phyloP scores from a whole-genome alignment of 1,140 invertebrate genomes.

The Leptinotarsa undecemlineata region DNA sequence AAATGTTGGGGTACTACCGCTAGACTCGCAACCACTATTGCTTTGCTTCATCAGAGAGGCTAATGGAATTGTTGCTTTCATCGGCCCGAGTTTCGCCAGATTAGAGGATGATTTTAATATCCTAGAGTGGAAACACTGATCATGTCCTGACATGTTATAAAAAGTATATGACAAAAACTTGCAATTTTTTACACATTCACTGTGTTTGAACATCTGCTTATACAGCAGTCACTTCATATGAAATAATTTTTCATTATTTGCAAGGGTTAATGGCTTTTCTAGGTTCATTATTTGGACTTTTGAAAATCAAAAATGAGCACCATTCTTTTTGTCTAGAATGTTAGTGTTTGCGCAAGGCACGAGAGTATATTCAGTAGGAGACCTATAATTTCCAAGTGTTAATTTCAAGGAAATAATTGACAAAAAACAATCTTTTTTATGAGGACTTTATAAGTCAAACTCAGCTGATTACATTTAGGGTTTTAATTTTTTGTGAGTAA shows the following conservation, averaged over 20 bases:
- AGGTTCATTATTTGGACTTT: background rate
- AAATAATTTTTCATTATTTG: conserved; percentile 2
- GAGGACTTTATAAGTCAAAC: conserved; percentile 17
- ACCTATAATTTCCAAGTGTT: background rate
- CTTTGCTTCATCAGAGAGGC: conserved; percentile 69
- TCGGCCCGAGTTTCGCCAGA: conserved; percentile 70
- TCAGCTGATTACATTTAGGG: conserved; percentile 29
- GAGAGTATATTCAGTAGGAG: conserved; percentile 24
- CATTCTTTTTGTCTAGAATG: conserved; percentile 20
- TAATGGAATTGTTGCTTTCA: conserved; percentile 74
- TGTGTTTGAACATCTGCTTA: conserved; percentile 9
- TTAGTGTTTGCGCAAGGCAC: conserved; percentile 26
- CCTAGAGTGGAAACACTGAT: conserved; percentile 47
- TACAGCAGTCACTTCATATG: background rate
- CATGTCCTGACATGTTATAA: conserved; percentile 42
- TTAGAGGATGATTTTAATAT: conserved; percentile 71
- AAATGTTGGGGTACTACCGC: conserved; percentile 64
- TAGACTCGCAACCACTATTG: conserved; percentile 63
- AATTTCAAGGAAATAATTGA: background rate
- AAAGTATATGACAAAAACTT: conserved; percentile 19
- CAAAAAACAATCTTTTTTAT: background rate
- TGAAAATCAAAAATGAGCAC: background rate
- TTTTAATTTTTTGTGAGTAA: too few relatives aligned
- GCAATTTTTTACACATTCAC: conserved; percentile 21
- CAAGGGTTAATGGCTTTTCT: conserved; percentile 18